Evolutionary conservation across 2,797 vertebrate species (phyloP), one percentile per base, ranked within the genome.

Genomic region (Psittacula derbiana): DNA sequence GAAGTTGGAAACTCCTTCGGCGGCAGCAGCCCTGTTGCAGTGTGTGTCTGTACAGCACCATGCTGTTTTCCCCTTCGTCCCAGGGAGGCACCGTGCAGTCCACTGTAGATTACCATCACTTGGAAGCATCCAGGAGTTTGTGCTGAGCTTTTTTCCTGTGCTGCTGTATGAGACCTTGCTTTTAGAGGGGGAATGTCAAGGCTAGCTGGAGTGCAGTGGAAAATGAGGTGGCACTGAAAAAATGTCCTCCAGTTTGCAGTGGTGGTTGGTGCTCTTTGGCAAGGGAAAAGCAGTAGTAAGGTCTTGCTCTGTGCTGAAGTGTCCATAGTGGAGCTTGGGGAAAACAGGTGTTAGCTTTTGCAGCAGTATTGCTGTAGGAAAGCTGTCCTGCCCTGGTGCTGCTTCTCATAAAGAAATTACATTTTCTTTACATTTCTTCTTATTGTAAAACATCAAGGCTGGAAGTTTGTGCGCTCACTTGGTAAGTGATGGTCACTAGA

Each of bases 401-500:
- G 18, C 33, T 9, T 3, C 3, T 69, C 18, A 8, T 46, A 13
- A 20, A 85, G 16, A 73, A 84, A 12, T 57, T 20, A 33, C 9
- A 10, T 57, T 57, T 33, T 33, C 53, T 33, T 57, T 57, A 57
- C 10, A 2, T 33, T 33, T 57, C n/a, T 57, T 57, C 12, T 55
- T n/a, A 0, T 1, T 28, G 38, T 40, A 38, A 30, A 73, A 11
- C 8, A 28, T n/a, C 0, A 8, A 36, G 49, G 4, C 1, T 2
- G 17, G 21, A 25, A 16, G 10, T 8, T 17, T 5, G 10, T 4
- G 44, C 1, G 4, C 16, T 80, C 18, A 30, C 11, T 8, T 2
- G 5, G 43, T 1, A 4, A 36, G n/a, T 3, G 17, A 20, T 19
- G 12, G 38, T 49, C 41, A 11, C 53, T 21, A 0, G 15, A 50